These are phyloP conservation scores for Sinocyclocheilus grahami DNA, from an alignment of 2,113 vertebrate genomes.

Conservation along the genomic window DNA sequence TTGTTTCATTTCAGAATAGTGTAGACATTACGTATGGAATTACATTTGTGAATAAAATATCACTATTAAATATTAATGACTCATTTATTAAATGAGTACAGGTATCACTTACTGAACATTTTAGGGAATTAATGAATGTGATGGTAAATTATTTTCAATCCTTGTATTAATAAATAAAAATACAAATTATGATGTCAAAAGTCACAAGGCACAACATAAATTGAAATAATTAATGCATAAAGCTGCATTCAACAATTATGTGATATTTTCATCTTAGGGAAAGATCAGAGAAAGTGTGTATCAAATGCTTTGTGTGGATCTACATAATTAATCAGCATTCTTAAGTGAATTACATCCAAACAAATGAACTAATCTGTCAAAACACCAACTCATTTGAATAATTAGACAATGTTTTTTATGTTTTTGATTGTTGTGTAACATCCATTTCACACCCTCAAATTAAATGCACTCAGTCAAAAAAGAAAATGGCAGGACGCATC, in stretches of 20 bases:
- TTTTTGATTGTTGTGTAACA: constrained; percentile 72
- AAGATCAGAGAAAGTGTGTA: background rate
- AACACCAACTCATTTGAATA: constrained; percentile 3
- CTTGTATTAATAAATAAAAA: background rate
- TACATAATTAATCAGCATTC: constrained; percentile 4
- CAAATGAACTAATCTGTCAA: background rate
- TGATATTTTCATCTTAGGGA: background rate
- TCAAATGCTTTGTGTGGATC: background rate
- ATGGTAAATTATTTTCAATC: background rate
- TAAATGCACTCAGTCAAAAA: constrained; percentile 76
- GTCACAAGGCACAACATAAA: background rate
- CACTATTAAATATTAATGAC: background rate
- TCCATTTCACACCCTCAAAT: constrained; percentile 72
- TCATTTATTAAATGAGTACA: background rate
- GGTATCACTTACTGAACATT: background rate
- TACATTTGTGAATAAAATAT: background rate
- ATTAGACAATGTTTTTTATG: background rate
- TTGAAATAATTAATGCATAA: constrained; percentile 2
- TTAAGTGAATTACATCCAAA: background rate
- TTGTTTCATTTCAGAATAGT: background rate
- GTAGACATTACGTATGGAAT: background rate
- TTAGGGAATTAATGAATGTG: background rate
- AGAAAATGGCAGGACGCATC: constrained; percentile 78
- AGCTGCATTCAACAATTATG: background rate
- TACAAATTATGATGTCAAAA: background rate